Evolutionary conservation across 2,888 invertebrate genomes (phyloP).

Genomic region (Zele albiditarsus): DNA sequence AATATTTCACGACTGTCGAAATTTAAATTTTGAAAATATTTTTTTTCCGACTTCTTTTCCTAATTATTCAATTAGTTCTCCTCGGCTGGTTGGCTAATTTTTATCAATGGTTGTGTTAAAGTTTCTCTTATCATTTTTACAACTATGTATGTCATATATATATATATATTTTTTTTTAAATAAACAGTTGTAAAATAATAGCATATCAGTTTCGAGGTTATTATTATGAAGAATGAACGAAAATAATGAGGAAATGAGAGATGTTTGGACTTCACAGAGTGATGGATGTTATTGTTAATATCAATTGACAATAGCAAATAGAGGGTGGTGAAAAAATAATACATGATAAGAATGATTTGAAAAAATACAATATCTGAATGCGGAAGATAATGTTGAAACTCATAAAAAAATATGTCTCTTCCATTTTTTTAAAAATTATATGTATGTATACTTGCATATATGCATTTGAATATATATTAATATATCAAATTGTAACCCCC

Average conservation of each 20-base stretch:
- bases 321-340: not conserved
- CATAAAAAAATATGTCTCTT: not conserved
- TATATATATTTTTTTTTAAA: not conserved
- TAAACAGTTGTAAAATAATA: constrained; percentile 4
- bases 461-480: not conserved
- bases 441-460: not conserved
- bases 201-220: not conserved
- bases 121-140: not conserved
- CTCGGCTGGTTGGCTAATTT: not conserved
- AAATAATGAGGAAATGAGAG: not conserved
- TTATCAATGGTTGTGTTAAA: not conserved
- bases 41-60: not conserved
- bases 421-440: constrained; percentile 2
- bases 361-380: not conserved
- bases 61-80: not conserved
- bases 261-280: not conserved
- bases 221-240: not conserved
- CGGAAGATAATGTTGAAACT: not conserved
- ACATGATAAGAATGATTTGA: not conserved
- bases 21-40: not conserved
- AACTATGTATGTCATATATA: not conserved
- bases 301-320: not conserved
- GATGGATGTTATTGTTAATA: not conserved
- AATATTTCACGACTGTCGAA: not conserved
- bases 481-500: not conserved